phyloP scores from a whole-genome alignment of 2,888 invertebrate species.

The Hanleya hanleyi region DNA sequence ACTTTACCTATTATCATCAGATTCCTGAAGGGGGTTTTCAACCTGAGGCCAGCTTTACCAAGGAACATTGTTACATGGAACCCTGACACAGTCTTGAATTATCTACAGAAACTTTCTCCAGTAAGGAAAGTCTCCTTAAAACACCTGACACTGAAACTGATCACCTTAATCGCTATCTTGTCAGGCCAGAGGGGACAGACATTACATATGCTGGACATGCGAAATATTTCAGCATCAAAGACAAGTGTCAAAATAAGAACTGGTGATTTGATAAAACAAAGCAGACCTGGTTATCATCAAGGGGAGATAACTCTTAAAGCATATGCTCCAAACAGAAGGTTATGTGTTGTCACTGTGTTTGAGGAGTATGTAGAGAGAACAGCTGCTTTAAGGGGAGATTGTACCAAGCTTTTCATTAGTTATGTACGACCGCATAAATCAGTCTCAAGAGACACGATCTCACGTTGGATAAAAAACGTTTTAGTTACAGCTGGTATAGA shows the following conservation, averaged over 20 bases:
- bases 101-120: neutral
- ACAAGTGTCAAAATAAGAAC: neutral
- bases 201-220: neutral
- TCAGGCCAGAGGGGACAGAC: neutral
- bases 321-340: neutral
- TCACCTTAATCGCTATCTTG: neutral
- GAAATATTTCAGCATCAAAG: neutral
- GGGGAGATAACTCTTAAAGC: neutral
- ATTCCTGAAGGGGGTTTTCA: conserved; percentile 9
- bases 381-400: neutral
- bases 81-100: neutral
- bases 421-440: neutral
- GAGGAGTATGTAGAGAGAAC: neutral
- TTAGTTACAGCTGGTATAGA: neutral
- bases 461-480: neutral
- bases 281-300: neutral
- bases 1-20: neutral
- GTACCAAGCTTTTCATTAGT: neutral
- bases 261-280: neutral
- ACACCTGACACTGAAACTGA: neutral
- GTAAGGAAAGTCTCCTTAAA: neutral
- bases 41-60: neutral
- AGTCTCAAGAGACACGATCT: neutral
- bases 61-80: neutral
- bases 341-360: neutral